These are phyloP conservation scores for Cyprinodon diabolis DNA, from an alignment of 2,797 vertebrate genomes.

Conservation along the genomic window DNA sequence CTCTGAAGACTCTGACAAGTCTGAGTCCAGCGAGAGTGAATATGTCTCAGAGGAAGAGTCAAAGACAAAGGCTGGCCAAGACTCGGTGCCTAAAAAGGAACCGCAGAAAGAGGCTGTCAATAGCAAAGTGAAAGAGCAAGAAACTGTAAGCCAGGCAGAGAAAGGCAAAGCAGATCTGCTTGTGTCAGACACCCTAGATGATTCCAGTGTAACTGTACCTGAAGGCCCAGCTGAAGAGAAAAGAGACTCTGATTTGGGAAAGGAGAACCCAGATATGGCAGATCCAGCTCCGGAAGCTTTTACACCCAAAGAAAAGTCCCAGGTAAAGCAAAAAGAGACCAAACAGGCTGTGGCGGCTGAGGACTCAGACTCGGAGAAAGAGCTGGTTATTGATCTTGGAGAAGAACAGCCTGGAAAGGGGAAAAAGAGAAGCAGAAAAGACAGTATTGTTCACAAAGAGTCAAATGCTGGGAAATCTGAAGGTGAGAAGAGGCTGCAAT, in stretches of 20 bases:
- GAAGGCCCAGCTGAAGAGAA: conserved; percentile 82
- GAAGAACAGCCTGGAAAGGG: conserved; percentile 91
- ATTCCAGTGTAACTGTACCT: conserved; percentile 38
- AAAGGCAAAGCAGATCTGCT: conserved; percentile 79
- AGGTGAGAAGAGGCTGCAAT: conserved; percentile 72
- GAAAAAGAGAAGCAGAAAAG: conserved; percentile 90
- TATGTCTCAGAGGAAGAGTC: conserved; percentile 91
- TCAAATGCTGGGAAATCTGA: conserved; percentile 83
- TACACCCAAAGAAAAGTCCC: conserved; percentile 82
- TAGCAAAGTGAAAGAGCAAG: conserved; percentile 81
- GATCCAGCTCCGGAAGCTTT: conserved; percentile 76
- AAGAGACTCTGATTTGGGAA: conserved; percentile 77
- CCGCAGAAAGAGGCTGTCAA: conserved; percentile 80
- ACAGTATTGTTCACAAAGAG: conserved; percentile 81
- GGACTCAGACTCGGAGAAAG: conserved; percentile 96
- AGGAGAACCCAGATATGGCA: conserved; percentile 84
- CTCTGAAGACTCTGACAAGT: conserved; percentile 96
- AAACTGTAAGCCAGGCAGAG: conserved; percentile 79
- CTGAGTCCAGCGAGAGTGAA: conserved; percentile 94
- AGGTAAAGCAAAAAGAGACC: conserved; percentile 83
- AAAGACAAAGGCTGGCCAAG: conserved; percentile 86
- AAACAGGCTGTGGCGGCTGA: conserved; percentile 82
- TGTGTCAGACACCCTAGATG: conserved; percentile 43
- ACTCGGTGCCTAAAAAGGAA: conserved; percentile 73
- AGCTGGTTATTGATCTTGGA: conserved; percentile 96